Evolutionary conservation across 2,113 vertebrate species (phyloP), one percentile per base, ranked within the genome.

Genomic region (Rostratula benghalensis): DNA sequence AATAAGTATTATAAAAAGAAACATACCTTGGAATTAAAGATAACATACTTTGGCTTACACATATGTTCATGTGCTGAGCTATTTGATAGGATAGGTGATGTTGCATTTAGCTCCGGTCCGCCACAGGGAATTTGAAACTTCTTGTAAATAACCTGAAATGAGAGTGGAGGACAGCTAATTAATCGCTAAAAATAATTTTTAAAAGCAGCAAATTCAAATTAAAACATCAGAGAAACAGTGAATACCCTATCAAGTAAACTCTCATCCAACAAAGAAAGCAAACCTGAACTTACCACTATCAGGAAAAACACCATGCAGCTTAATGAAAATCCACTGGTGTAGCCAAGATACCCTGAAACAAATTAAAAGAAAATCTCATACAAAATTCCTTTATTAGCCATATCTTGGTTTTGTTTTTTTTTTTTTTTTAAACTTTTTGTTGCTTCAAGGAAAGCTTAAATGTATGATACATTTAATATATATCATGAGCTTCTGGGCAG

Each of bases 241-340:
- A 76, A 11, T 51, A 65, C 35, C 22, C 20, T 78, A 35, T 71
- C 33, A 93, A 68, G 16, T 50, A 56, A 56, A 46, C 39, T 63
- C 19, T 93, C 76, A 83, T 63, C n/a, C 78, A 96, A 78, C 19
- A 48, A 68, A 92, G 54, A 8, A 25, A 77, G 48, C 35, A 83
- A 83, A 84, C 48, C 25, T 78, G 68, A 88, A 99, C 99, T 98
- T 98, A 99, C 99, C 98, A 99, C 97, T 90, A 99, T 98, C 68
- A 99, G 98, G 98, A 99, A 99, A 97, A 99, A 99, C 48, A 98
- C 95, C 98, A 98, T 98, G 81, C 98, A 98, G 91, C 97, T 97
- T 95, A 98, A 95, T 65, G 98, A 98, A 97, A 98, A 98, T 87
- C 98, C 98, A 95, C 98, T 98, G 13, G 98, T 98, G 76, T 98